Evolutionary conservation across 1,140 invertebrate genomes (phyloP), one percentile per base, ranked within the genome.

Genomic region (Megalopta genalis): DNA sequence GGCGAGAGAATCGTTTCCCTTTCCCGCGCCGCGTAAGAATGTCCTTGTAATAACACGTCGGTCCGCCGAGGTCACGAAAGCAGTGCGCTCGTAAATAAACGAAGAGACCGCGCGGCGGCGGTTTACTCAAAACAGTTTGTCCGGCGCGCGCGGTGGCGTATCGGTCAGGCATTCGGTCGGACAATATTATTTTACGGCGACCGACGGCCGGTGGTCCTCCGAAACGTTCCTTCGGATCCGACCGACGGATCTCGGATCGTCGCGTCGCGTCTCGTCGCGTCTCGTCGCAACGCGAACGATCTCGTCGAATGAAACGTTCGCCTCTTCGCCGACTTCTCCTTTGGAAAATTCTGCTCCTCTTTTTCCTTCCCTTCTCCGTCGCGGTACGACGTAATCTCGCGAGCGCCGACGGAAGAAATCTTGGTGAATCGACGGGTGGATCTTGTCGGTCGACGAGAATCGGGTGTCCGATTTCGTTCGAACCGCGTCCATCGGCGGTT

Each of bases 101-200:
- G 82, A 87, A 74, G 59, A 73, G 49, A 60, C 37, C 42, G 42
- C 49, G 27, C n/a, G n/a, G n/a, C n/a, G 23, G 42, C 39, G 52
- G 59, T 42, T 37, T 69, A 79, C 68, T 79, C 42, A 77, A 86
- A 81, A 86, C 81, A 83, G 81, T 83, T 86, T 86, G 81, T 72
- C 57, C 54, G 46, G 60, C 49, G 32, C 32, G 32, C 32, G 72
- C 25, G 72, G 52, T 63, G 57, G 80, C 49, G 42, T 46, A 46
- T n/a, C n/a, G n/a, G 42, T 46, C 60, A 73, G 82, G 84, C 76
- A 88, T 88, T 86, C 57, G 68, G 72, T 88, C 68, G 54, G 66
- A 84, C 87, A 88, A 88, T 88, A 88, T 88, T 88, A 88, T 88
- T 88, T 80, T 77, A 88, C 46, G 83, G 63, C 65, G 80, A 86